Base-by-base conservation (phyloP, 1,140 invertebrate species). In the Zaprionus ghesquierei region DNA sequence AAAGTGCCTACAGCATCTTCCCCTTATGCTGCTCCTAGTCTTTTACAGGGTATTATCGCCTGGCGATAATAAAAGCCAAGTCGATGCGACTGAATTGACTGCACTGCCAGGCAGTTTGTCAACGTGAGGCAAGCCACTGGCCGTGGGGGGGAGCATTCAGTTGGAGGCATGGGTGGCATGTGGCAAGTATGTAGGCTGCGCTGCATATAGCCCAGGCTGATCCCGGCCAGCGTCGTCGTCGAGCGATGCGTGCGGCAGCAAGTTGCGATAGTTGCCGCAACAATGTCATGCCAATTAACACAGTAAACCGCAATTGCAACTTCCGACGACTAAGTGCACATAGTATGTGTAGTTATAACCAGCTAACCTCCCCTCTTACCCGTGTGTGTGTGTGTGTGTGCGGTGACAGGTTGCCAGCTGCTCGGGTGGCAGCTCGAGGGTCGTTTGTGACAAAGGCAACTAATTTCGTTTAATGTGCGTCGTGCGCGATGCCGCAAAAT, bases 371-470 rank as follows among this genome's bases (percentile, higher is more conserved):
- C n/a, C n/a, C n/a, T 6, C 6, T 6, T 2, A 8, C n/a, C 35
- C n/a, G 41, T 20, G 41, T 12, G 3, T 18, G 41, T 44, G 41
- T 44, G 41, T 18, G 18, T 31, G 27, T 31, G 27, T 53, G 51
- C n/a, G 41, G 51, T 33, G 51, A 33, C 51, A 35, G 54, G 54
- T 56, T 44, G 33, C 50, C 15, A 44, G 49, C n/a, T 33, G n/a
- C 18, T 4, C n/a, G 55, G 8, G 25, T 66, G 68, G 61, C 61
- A 58, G 63, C 55, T 65, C 35, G 53, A 59, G 82, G 81, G 81
- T 78, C 81, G 81, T 75, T 86, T 71, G 84, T 79, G 82, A 89
- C 82, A 87, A 87, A 89, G 79, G 81, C 81, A 86, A 87, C 82
- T 86, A 86, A 86, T 86, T 89, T 89, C 79, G 84, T 87, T 87